phyloP scores from a whole-genome alignment of 2,113 vertebrate species.

The Sinocyclocheilus maitianheensis region DNA sequence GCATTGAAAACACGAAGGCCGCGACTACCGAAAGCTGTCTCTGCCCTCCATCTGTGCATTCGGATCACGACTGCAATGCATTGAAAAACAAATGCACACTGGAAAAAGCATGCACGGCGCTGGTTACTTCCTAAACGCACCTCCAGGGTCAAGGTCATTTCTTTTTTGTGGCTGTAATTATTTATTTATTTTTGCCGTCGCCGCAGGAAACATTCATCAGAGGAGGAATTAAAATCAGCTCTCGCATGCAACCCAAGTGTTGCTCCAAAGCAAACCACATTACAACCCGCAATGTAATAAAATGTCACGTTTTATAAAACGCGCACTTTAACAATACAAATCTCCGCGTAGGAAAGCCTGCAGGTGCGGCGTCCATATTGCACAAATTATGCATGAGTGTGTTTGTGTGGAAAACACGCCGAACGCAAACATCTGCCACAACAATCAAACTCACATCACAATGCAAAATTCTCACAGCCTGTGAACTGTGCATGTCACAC shows the following conservation, averaged over 20 bases:
- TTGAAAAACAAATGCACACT: not conserved
- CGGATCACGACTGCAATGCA: not conserved
- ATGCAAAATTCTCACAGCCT: not conserved
- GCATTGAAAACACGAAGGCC: not conserved
- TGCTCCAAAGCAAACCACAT: not conserved
- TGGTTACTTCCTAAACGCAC: not conserved
- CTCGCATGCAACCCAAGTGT: not conserved
- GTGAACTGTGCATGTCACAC: slow-evolving; percentile 9
- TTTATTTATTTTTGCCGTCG: not conserved
- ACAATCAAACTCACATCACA: slow-evolving; percentile 20
- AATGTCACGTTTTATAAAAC: slow-evolving; percentile 19
- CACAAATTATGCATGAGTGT: not conserved
- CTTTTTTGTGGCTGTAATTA: not conserved
- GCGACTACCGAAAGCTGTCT: not conserved
- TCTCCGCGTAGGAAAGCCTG: not conserved
- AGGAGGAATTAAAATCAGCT: slow-evolving; percentile 7
- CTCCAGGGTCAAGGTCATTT: slow-evolving; percentile 39
- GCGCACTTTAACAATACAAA: not conserved
- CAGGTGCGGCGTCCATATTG: slow-evolving; percentile 8
- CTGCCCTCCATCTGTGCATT: slow-evolving; percentile 14
- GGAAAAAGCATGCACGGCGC: not conserved
- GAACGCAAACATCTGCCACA: slow-evolving; percentile 23
- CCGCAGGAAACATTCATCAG: slow-evolving; percentile 18
- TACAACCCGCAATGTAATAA: not conserved
- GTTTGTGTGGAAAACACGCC: slow-evolving; percentile 3